Percentiles rank a stretch among this genome's conserved stretches.
phyloP scores from a whole-genome alignment of 2,113 vertebrate species.

The Microcebus lehilahytsara region DNA sequence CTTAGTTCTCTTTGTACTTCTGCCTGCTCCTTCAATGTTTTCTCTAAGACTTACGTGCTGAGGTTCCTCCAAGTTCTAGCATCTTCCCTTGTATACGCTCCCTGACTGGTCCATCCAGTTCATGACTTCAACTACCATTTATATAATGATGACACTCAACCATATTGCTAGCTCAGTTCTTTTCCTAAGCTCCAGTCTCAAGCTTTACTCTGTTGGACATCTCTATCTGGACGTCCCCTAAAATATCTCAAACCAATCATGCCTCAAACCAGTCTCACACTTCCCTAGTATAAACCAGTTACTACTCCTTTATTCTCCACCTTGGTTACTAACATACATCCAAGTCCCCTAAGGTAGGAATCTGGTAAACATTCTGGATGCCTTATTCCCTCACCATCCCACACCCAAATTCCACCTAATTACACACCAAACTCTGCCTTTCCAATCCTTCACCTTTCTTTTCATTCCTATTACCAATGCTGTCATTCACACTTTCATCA shows the following conservation, averaged over 20 bases:
- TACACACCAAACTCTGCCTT: not conserved
- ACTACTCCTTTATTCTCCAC: not conserved
- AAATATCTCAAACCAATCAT: not conserved
- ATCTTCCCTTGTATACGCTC: not conserved
- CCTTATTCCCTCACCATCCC: not conserved
- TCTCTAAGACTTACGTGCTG: not conserved
- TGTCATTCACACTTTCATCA: not conserved
- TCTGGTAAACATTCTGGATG: not conserved
- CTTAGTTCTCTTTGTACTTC: not conserved
- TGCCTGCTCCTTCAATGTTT: not conserved
- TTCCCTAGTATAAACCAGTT: not conserved
- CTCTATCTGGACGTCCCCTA: not conserved
- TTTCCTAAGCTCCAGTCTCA: not conserved
- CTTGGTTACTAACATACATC: not conserved
- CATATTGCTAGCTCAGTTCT: not conserved
- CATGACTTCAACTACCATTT: not conserved
- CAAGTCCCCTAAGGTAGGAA: not conserved
- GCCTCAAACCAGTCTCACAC: not conserved
- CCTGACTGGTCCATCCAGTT: not conserved
- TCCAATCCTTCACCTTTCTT: not conserved
- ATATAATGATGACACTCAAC: not conserved
- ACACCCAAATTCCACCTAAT: not conserved
- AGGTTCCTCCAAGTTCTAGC: not conserved
- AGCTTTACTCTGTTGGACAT: not conserved
- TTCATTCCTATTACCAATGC: not conserved